Percentiles rank a stretch among this genome's conserved stretches.
phyloP scores from a whole-genome alignment of 2,113 vertebrate species.

The Pluvianellus socialis region DNA sequence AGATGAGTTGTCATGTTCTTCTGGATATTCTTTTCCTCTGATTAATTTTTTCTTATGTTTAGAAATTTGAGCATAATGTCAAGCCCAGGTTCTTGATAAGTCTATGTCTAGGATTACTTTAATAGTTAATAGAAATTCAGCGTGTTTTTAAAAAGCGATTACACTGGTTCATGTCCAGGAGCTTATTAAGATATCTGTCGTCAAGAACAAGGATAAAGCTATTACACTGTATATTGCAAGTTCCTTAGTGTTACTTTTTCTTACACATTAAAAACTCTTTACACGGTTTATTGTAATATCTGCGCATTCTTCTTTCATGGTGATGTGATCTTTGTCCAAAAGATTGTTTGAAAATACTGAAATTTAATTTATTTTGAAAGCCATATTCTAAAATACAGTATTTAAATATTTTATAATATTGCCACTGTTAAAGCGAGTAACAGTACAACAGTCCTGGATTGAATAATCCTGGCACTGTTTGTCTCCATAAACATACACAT shows the following conservation, averaged over 20 bases:
- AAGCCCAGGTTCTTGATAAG: not conserved
- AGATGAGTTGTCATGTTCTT: not conserved
- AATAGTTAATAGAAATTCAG: not conserved
- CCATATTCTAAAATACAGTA: not conserved
- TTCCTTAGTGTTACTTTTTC: slow-evolving; percentile 22
- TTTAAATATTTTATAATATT: not conserved
- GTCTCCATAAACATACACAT: not conserved
- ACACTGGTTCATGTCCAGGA: not conserved
- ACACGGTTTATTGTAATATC: not conserved
- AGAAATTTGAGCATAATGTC: not conserved
- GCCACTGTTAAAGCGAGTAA: not conserved
- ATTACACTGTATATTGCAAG: not conserved
- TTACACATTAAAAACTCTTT: not conserved
- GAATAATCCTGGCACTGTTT: not conserved
- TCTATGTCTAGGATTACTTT: not conserved
- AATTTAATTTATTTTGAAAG: not conserved
- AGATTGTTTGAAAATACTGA: not conserved
- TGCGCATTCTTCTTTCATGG: not conserved
- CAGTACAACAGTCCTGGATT: not conserved
- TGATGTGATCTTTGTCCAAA: not conserved
- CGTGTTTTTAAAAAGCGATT: not conserved
- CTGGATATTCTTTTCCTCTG: not conserved
- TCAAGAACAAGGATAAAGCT: slow-evolving; percentile 8
- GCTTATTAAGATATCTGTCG: not conserved
- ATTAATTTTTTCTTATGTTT: not conserved